Base-by-base conservation (phyloP, 35 echinoderm and acorn worm genomes). In the Apostichopus californicus region DNA sequence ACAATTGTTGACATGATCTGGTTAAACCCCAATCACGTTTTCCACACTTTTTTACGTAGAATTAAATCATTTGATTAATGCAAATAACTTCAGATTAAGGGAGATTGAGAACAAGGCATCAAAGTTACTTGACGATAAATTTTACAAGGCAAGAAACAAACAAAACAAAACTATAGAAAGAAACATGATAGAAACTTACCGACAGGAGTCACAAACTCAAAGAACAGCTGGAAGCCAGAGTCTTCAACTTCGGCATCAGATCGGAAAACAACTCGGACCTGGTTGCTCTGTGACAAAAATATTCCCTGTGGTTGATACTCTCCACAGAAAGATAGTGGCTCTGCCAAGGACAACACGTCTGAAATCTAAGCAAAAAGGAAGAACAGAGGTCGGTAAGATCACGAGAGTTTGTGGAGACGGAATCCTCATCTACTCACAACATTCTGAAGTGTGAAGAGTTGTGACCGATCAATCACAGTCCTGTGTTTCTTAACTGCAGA, bases 261-360 rank as follows among this genome's bases (percentile, higher is more conserved):
- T 12, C 20, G 5, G 68, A 96, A 94, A 1, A 54, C 75, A 5
- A 96, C 23, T 0, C 52, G 52, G 13, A 94, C 86, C 77, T 94
- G 85, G 56, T 94, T 94, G 8, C 90, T 94, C 52, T 85, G 22
- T 25, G 95, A 93, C 21, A 73, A 92, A 52, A 96, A 95, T 46
- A 95, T 73, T n/a, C 71, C 9, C 59, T 78, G 90, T 6, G 78
- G 83, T 20, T 14, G 17, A 17, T 83, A 75, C 22, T 18, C 56
- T 34, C 94, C 94, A 46, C 94, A 95, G 9, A 92, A 89, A 15
- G 26, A 8, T 17, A 82, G 28, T 15, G 91, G 83, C 13, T 65
- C 72, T 55, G 17, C 83, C 9, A 17, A 25, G 13, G n/a, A 3
- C 14, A 86, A 66, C 13, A 78, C 13, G 57, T 94, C 93, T 2